phyloP scores from a whole-genome alignment of 2,797 vertebrate genomes.

The Siniperca scherzeri region DNA sequence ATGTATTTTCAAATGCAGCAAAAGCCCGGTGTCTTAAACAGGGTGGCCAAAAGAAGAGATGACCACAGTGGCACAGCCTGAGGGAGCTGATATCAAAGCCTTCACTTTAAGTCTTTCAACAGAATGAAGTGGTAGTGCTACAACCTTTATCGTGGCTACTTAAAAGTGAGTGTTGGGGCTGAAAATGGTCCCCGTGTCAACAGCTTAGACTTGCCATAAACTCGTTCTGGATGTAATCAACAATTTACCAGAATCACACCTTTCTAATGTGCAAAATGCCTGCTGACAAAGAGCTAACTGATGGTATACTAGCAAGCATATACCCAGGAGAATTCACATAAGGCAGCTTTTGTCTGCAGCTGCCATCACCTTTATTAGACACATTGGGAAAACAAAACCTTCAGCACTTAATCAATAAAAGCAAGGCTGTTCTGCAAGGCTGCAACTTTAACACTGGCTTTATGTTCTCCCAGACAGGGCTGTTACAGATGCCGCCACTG shows the following conservation, averaged over 20 bases:
- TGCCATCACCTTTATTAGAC: constrained; percentile 19
- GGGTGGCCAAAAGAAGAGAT: not conserved
- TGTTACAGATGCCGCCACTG: constrained; percentile 36
- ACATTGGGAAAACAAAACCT: constrained; percentile 25
- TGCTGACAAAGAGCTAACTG: not conserved
- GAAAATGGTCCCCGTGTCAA: not conserved
- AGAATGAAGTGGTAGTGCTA: not conserved
- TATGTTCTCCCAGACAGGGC: constrained; percentile 42
- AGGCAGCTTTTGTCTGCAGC: constrained; percentile 14
- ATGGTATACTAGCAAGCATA: not conserved
- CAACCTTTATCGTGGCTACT: not conserved
- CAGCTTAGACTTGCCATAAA: not conserved
- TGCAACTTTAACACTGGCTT: constrained; percentile 25
- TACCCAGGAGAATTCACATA: not conserved
- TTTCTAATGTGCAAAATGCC: not conserved
- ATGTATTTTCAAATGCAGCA: constrained; percentile 37
- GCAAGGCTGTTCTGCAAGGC: constrained; percentile 30
- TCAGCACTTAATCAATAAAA: constrained; percentile 43
- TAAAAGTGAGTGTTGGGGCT: not conserved
- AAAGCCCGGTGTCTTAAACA: constrained; percentile 14
- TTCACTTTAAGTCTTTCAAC: constrained; percentile 24
- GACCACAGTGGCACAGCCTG: constrained; percentile 2
- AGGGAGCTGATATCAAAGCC: constrained; percentile 28
- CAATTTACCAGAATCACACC: not conserved
- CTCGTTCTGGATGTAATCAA: not conserved